Evolutionary conservation across 2,113 vertebrate genomes (phyloP).

Genomic region (Tachycineta bicolor): DNA sequence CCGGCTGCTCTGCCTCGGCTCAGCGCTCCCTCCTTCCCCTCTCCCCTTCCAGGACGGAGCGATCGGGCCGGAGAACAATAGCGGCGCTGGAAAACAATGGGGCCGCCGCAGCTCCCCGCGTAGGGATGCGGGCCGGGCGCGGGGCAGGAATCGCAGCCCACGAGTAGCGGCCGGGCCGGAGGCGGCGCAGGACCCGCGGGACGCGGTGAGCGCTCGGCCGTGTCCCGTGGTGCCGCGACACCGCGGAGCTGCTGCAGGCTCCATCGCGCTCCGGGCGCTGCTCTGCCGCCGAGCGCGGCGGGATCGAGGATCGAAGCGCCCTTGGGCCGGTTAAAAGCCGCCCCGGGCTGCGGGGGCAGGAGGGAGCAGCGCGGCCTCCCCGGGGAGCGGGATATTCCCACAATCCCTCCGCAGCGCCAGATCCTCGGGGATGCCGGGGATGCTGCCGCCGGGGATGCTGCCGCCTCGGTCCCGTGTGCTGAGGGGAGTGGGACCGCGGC

Average conservation of each 20-base stretch:
- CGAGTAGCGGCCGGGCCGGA: not conserved
- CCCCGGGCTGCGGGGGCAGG: not conserved
- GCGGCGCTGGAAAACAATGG: conserved; percentile 47
- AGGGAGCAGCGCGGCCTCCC: not conserved
- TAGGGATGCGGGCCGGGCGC: not conserved
- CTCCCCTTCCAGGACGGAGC: not conserved
- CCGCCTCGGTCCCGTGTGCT: accelerated
- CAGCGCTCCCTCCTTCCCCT: not conserved
- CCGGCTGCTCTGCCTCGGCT: not conserved
- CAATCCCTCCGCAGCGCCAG: not conserved
- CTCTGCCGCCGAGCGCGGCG: accelerated
- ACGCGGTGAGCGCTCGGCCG: not conserved
- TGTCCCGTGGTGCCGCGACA: not conserved
- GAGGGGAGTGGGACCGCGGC: accelerated
- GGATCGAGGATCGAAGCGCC: not conserved
- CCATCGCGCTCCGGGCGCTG: not conserved
- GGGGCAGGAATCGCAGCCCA: not conserved
- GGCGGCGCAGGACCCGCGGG: not conserved
- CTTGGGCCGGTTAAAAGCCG: not conserved
- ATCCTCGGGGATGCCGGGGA: not conserved
- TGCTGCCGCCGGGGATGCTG: not conserved
- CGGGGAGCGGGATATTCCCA: conserved; percentile 40
- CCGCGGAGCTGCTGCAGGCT: accelerated
- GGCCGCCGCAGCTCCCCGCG: not conserved
- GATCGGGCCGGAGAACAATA: not conserved